Evolutionary conservation across 2,113 vertebrate genomes (phyloP).

Genomic region (Solea solea): DNA sequence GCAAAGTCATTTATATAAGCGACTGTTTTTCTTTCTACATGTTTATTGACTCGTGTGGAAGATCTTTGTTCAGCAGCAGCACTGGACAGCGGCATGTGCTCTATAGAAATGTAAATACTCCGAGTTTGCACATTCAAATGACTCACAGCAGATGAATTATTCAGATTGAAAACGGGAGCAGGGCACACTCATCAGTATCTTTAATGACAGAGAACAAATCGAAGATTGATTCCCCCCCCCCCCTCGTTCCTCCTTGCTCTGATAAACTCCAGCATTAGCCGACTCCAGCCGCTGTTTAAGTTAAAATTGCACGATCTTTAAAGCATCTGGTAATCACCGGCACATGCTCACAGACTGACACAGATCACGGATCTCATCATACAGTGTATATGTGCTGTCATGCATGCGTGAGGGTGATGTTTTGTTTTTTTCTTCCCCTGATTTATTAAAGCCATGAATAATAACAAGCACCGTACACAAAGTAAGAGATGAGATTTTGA

Average conservation of each 20-base stretch:
- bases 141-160: slow-evolving; percentile 14
- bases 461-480: slow-evolving; percentile 25
- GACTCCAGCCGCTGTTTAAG: slow-evolving; percentile 23
- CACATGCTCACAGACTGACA: slow-evolving; percentile 3
- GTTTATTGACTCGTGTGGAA: not conserved
- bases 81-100: not conserved
- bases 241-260: not conserved
- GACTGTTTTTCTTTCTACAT: slow-evolving; percentile 1
- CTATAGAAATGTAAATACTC: slow-evolving; percentile 20
- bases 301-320: slow-evolving; percentile 34
- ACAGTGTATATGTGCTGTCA: not conserved
- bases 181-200: slow-evolving; percentile 26
- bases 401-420: not conserved
- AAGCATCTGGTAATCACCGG: slow-evolving; percentile 18
- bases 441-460: slow-evolving; percentile 52
- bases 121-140: slow-evolving; percentile 11
- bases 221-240: slow-evolving; percentile 17
- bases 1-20: not conserved
- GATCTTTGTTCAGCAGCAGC: not conserved
- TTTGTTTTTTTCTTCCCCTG: not conserved
- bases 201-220: slow-evolving; percentile 16
- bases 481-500: slow-evolving; percentile 32
- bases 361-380: slow-evolving; percentile 38
- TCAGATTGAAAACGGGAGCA: slow-evolving; percentile 14
- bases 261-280: slow-evolving; percentile 4